phyloP scores from a whole-genome alignment of 2,797 vertebrate species.

The Masticophis lateralis region DNA sequence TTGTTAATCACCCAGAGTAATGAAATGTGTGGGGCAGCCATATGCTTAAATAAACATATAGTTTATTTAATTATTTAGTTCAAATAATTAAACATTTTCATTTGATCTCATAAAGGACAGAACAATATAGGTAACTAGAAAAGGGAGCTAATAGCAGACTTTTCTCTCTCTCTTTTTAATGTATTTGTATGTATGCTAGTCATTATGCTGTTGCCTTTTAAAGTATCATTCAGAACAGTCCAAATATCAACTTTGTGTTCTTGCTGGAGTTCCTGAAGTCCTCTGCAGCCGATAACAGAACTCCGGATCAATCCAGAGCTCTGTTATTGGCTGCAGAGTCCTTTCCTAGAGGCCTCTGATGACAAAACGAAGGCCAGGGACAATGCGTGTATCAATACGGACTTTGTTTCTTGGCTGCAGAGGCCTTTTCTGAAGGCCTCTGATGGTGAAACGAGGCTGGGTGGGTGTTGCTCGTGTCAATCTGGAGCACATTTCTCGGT shows the following conservation, averaged over 20 bases:
- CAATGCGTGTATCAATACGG: too few relatives aligned
- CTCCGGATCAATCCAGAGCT: too few relatives aligned
- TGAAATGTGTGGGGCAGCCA: neutral
- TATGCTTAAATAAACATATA: neutral
- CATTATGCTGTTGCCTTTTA: neutral
- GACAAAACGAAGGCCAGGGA: too few relatives aligned
- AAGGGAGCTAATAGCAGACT: neutral
- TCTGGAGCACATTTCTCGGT: too few relatives aligned
- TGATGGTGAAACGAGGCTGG: too few relatives aligned
- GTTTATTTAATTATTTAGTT: neutral
- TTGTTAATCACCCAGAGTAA: neutral
- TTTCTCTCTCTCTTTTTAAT: neutral
- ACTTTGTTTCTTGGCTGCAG: too few relatives aligned
- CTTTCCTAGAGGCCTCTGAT: too few relatives aligned
- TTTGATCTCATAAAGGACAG: neutral
- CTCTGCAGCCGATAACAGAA: too few relatives aligned
- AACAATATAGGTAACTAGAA: neutral
- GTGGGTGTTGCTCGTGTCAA: too few relatives aligned
- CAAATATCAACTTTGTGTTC: slow-evolving; percentile 22
- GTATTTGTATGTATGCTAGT: neutral
- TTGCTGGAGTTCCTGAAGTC: slow-evolving; percentile 58
- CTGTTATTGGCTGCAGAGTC: too few relatives aligned
- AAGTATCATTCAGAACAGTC: slow-evolving; percentile 32
- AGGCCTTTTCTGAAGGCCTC: too few relatives aligned
- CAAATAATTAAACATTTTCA: neutral